Conservation (phyloP, 2,888 invertebrate species). For the Cordilura impudica region DNA sequence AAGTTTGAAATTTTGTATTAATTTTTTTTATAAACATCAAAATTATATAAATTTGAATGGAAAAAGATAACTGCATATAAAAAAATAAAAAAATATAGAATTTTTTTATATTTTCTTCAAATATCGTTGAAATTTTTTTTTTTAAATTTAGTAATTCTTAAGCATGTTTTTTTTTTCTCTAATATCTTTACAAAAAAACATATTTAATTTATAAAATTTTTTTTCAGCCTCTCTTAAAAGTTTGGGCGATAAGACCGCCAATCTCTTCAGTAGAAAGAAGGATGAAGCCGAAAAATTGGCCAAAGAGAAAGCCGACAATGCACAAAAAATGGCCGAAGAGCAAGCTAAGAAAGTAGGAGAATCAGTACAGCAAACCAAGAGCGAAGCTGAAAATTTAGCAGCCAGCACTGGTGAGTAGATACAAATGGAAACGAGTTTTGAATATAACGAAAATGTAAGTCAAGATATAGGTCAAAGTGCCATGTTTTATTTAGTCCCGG, state of each 20-base stretch:
- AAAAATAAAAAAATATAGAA: too few species aligned
- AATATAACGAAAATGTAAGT: too few species aligned
- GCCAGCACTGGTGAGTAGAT: constrained; percentile 77
- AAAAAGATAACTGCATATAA: too few species aligned
- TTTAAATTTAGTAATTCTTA: background rate
- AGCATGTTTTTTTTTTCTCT: constrained; percentile 21
- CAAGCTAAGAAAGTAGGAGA: constrained; percentile 83
- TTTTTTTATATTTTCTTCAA: too few species aligned
- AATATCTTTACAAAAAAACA: background rate
- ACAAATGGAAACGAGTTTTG: background rate
- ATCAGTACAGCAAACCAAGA: constrained; percentile 81
- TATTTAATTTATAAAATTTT: background rate
- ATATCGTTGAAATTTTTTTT: too few species aligned
- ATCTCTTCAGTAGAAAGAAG: constrained; percentile 85
- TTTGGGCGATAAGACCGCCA: constrained; percentile 85
- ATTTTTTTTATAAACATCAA: too few species aligned
- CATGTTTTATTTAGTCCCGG: too few species aligned
- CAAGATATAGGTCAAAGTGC: too few species aligned
- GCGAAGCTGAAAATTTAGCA: constrained; percentile 79
- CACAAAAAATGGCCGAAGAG: constrained; percentile 82
- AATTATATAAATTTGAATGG: too few species aligned
- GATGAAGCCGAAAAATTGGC: constrained; percentile 84
- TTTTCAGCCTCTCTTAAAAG: constrained; percentile 83
- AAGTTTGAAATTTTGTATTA: too few species aligned
- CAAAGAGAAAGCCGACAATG: constrained; percentile 81